A percentile compares a stretch with the other conserved stretches of the same genome.
Conservation (phyloP, 2,113 vertebrate species). For the Mormyrus iriodes region DNA sequence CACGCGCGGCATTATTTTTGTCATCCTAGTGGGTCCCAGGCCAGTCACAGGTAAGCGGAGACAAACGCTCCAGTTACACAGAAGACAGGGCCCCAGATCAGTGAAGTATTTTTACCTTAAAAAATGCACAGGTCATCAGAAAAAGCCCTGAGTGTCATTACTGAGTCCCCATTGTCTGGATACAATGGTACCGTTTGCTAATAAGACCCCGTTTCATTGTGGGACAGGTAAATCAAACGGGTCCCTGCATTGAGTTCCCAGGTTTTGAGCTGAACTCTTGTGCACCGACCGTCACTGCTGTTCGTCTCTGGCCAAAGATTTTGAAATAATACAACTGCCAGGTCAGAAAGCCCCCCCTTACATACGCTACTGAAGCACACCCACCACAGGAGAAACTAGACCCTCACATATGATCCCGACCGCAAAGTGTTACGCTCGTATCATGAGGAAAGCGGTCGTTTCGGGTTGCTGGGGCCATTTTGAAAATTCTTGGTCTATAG, state of each 20-base stretch:
- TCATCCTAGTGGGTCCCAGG: background rate
- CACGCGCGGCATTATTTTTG: background rate
- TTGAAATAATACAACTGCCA: slow-evolving; percentile 55
- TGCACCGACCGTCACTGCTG: slow-evolving; percentile 37
- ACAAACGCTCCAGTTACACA: background rate
- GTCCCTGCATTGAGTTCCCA: background rate
- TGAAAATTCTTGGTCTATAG: slow-evolving; percentile 61
- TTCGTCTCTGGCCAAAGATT: slow-evolving; percentile 54
- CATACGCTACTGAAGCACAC: slow-evolving; percentile 67
- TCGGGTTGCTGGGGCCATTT: slow-evolving; percentile 68
- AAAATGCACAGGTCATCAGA: background rate
- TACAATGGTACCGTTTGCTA: background rate
- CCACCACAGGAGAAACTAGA: slow-evolving; percentile 65
- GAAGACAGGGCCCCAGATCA: background rate
- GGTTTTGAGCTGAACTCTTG: background rate
- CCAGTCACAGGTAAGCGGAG: slow-evolving; percentile 5
- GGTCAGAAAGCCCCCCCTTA: slow-evolving; percentile 69
- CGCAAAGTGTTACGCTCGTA: slow-evolving; percentile 76
- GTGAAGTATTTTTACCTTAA: background rate
- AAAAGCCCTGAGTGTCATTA: background rate
- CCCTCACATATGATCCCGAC: slow-evolving; percentile 85
- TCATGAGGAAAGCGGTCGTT: slow-evolving; percentile 70
- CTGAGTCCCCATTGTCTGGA: background rate
- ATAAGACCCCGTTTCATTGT: background rate
- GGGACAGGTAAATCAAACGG: background rate